Percentiles rank a stretch among this genome's conserved stretches.
phyloP scores from a whole-genome alignment of 2,797 vertebrate genomes.

The Cottoperca gobio region DNA sequence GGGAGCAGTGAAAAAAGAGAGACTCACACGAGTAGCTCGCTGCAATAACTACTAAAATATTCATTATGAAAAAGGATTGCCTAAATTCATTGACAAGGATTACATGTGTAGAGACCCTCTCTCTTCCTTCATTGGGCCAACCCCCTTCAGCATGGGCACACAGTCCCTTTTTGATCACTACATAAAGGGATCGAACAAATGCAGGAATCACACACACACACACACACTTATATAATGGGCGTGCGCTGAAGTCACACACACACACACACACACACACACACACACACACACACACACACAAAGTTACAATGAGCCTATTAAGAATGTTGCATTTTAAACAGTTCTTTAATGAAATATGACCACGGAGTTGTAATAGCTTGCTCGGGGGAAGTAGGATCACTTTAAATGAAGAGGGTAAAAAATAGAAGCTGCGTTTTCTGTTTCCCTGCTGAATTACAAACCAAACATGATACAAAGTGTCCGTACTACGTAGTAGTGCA shows the following conservation, averaged over 20 bases:
- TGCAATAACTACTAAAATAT: constrained; percentile 88
- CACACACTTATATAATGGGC: constrained; percentile 28
- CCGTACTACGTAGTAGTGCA: constrained; percentile 46
- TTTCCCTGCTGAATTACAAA: constrained; percentile 68
- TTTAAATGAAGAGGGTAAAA: constrained; percentile 61
- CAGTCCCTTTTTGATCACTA: constrained; percentile 76
- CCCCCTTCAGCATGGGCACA: constrained; percentile 73
- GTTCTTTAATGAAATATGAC: constrained; percentile 77
- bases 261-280: constrained; percentile 38
- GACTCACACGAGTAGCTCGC: constrained; percentile 75
- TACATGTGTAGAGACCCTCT: constrained; percentile 87
- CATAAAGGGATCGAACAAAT: constrained; percentile 76
- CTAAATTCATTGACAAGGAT: constrained; percentile 87
- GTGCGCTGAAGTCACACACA: constrained; percentile 24
- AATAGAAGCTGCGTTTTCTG: constrained; percentile 56
- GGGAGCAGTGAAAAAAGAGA: constrained; percentile 79
- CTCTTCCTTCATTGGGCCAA: constrained; percentile 72
- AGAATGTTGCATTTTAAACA: constrained; percentile 70
- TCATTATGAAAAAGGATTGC: constrained; percentile 82
- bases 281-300: constrained; percentile 40
- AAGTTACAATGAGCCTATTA: constrained; percentile 70
- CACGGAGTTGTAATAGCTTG: constrained; percentile 64
- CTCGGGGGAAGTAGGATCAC: constrained; percentile 61
- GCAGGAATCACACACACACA: constrained; percentile 45
- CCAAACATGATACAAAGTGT: constrained; percentile 70